These are phyloP conservation scores for Dolichoris vasculosae DNA, from an alignment of 1,140 invertebrate genomes.

Conservation along the genomic window DNA sequence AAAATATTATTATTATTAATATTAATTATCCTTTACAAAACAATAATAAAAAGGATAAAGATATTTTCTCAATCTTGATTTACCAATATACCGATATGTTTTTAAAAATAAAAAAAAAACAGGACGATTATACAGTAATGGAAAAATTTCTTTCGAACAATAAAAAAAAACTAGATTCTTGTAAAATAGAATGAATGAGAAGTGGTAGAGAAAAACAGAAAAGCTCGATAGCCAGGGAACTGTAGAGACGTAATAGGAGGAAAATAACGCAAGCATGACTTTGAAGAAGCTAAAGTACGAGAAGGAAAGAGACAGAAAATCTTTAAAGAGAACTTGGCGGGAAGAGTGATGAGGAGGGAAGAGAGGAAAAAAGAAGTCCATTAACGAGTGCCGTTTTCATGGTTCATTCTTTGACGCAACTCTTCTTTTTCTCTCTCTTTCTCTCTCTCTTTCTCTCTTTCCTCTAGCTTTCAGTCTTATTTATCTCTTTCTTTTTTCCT, in stretches of 20 bases:
- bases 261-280: constrained; percentile 16
- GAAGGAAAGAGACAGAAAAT: not conserved
- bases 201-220: constrained; percentile 22
- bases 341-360: not conserved
- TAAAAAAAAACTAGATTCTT: not conserved
- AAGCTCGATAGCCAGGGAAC: constrained; percentile 28
- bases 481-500: constrained; percentile 35
- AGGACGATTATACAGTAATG: not conserved
- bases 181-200: constrained; percentile 22
- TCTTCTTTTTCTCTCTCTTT: constrained; percentile 37
- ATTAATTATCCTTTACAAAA: too few relatives aligned
- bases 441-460: constrained; percentile 25
- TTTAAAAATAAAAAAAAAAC: not conserved
- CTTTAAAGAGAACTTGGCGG: not conserved
- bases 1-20: too few relatives aligned
- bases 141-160: not conserved
- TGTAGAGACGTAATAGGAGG: constrained; percentile 41
- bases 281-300: constrained; percentile 5
- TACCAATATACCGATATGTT: too few relatives aligned
- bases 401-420: constrained; percentile 46
- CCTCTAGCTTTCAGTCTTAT: constrained; percentile 38
- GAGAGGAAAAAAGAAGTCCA: constrained; percentile 58
- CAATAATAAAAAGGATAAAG: too few relatives aligned
- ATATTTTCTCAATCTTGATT: too few relatives aligned
- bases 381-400: constrained; percentile 68